Percentiles rank a stretch among this genome's conserved stretches.
Evolutionary conservation across 2,113 vertebrate genomes (phyloP).

Genomic region (Ramphastos sulfuratus): DNA sequence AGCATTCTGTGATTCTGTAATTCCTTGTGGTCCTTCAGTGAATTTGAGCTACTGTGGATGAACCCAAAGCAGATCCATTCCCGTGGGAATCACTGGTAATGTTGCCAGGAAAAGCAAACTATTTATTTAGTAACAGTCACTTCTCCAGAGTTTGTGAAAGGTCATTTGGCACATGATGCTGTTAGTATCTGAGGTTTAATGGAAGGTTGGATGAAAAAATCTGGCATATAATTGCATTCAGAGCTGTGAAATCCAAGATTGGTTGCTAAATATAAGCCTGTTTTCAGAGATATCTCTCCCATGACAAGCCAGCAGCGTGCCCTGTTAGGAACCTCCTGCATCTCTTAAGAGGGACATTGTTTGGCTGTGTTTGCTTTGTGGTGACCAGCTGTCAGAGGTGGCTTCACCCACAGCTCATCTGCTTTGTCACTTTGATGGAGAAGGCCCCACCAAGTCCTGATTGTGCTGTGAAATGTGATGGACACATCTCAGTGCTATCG

Average conservation of each 20-base stretch:
- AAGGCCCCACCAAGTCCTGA: not conserved
- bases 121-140: not conserved
- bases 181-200: not conserved
- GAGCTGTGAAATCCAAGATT: constrained; percentile 48
- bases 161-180: not conserved
- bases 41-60: not conserved
- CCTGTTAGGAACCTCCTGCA: not conserved
- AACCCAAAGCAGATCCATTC: not conserved
- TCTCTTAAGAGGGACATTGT: not conserved
- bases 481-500: not conserved
- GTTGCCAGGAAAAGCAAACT: not conserved
- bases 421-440: not conserved
- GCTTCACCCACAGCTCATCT: not conserved
- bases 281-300: not conserved
- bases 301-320: not conserved
- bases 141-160: not conserved
- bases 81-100: not conserved
- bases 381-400: accelerated
- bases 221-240: constrained; percentile 19
- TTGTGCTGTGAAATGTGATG: not conserved
- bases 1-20: no score
- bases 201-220: not conserved
- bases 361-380: not conserved
- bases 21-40: not conserved
- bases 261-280: not conserved